phyloP scores from a whole-genome alignment of 2,113 vertebrate species.

The Psilopsiagon aurifrons region DNA sequence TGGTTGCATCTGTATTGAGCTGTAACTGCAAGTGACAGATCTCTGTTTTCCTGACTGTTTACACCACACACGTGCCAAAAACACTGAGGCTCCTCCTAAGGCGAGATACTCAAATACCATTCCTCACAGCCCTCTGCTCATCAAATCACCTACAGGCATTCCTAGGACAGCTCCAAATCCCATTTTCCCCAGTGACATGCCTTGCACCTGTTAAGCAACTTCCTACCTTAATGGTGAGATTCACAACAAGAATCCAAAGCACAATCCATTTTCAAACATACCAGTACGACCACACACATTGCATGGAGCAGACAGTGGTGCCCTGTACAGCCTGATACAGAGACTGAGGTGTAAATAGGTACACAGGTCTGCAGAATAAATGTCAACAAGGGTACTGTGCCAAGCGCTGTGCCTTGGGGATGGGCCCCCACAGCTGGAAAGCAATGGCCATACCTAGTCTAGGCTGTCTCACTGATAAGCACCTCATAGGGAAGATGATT shows the following conservation, averaged over 20 bases:
- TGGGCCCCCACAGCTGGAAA: neutral
- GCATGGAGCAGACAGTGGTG: fast-evolving
- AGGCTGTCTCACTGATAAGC: neutral
- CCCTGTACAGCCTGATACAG: neutral
- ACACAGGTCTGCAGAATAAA: neutral
- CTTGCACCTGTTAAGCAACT: neutral
- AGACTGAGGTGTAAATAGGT: fast-evolving
- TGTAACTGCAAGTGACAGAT: neutral
- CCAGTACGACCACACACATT: neutral
- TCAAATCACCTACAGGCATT: neutral
- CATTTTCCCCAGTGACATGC: fast-evolving
- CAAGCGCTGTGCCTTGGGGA: neutral
- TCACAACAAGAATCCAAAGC: neutral
- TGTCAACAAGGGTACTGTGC: too few relatives aligned
- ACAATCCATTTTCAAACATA: neutral
- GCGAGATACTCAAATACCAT: neutral
- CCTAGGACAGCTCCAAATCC: neutral
- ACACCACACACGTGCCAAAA: neutral
- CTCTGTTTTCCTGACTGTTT: neutral
- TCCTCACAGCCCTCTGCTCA: neutral
- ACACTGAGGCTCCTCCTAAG: neutral
- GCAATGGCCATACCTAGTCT: neutral
- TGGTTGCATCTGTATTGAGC: neutral
- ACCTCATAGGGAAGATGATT: neutral
- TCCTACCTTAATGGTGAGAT: neutral